Percentiles rank a stretch among this genome's conserved stretches.
phyloP scores from a whole-genome alignment of 2,113 vertebrate species.

The Esox niger region DNA sequence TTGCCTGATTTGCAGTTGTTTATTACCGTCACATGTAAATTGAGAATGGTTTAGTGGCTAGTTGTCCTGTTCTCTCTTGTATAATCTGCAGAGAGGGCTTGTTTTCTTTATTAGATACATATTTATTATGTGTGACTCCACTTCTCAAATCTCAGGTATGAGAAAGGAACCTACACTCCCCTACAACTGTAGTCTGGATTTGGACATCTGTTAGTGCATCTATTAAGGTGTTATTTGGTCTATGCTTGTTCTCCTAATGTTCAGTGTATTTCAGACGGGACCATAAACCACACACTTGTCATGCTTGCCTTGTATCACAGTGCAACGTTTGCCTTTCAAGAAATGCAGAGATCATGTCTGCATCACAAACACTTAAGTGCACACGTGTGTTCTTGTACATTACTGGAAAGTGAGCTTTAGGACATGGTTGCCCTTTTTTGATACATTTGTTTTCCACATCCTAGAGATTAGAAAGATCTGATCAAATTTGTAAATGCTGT shows the following conservation, averaged over 20 bases:
- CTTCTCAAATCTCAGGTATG: background rate
- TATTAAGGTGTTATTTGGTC: constrained; percentile 8
- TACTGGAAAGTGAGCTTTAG: constrained; percentile 6
- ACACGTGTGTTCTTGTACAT: constrained; percentile 24
- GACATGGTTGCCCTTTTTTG: constrained; percentile 8
- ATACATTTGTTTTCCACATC: background rate
- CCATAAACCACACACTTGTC: constrained; percentile 33
- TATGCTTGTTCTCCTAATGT: constrained; percentile 20
- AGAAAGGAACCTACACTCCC: constrained; percentile 28
- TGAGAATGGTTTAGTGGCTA: background rate
- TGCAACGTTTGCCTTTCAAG: constrained; percentile 54
- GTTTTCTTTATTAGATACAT: constrained; percentile 16
- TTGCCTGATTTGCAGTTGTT: background rate
- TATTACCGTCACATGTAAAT: background rate
- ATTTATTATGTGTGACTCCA: constrained; percentile 3
- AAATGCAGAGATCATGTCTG: constrained; percentile 41
- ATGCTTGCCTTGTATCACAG: constrained; percentile 63
- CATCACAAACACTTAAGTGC: constrained; percentile 30
- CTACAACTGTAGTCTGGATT: constrained; percentile 30
- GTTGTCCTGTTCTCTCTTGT: background rate
- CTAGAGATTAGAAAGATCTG: constrained; percentile 9
- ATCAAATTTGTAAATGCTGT: background rate
- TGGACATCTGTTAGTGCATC: constrained; percentile 12
- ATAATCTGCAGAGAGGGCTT: constrained; percentile 43
- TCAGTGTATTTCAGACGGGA: constrained; percentile 9